Percentiles rank a stretch among this genome's conserved stretches.
These are phyloP conservation scores for Phalacrocorax brasilianus DNA, from an alignment of 2,113 vertebrate species.

Conservation along the genomic window DNA sequence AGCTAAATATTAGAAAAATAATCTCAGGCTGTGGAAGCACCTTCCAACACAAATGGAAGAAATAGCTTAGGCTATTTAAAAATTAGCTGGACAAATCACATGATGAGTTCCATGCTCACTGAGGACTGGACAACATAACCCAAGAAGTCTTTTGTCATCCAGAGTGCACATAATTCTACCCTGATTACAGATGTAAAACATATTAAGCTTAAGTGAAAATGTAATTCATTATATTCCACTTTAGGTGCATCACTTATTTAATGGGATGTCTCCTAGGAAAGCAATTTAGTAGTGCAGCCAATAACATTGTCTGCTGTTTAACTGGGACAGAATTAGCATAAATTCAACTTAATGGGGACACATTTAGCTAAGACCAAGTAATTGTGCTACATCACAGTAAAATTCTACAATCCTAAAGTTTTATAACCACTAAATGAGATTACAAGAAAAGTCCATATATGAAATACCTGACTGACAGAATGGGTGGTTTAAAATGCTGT, in stretches of 20 bases:
- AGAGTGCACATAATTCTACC: background rate
- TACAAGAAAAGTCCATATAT: background rate
- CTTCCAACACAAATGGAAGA: background rate
- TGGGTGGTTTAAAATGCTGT: background rate
- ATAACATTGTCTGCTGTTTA: conserved; percentile 27
- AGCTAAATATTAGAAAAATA: background rate
- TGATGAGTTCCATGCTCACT: background rate
- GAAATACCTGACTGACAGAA: background rate
- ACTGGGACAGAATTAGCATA: conserved; percentile 62
- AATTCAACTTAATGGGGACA: conserved; percentile 44
- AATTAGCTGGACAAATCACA: background rate
- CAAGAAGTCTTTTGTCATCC: background rate
- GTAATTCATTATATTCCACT: conserved; percentile 21
- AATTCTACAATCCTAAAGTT: background rate
- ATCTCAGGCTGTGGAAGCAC: background rate
- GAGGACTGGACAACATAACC: background rate
- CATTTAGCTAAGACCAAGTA: conserved; percentile 12
- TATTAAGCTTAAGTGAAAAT: conserved; percentile 30
- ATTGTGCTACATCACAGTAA: background rate
- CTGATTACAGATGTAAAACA: conserved; percentile 3
- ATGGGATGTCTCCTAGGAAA: conserved; percentile 50
- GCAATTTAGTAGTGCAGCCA: conserved; percentile 31
- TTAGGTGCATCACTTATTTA: conserved; percentile 22
- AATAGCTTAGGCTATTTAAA: background rate
- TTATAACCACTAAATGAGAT: background rate